phyloP scores from a whole-genome alignment of 2,888 invertebrate genomes.

The Meghimatium bilineatum region DNA sequence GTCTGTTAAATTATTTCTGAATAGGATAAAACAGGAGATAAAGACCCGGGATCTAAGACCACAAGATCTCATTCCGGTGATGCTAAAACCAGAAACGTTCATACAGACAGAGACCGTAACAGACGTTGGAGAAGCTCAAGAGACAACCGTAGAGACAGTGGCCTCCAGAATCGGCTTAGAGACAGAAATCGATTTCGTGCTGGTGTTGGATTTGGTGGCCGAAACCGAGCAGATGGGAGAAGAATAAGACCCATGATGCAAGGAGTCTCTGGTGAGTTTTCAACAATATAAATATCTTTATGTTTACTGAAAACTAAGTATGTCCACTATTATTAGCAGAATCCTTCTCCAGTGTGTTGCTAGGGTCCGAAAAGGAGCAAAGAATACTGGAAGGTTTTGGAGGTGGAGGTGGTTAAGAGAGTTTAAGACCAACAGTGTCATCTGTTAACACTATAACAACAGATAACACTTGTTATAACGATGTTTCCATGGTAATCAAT shows the following conservation, averaged over 20 bases:
- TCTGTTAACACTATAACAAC: too few relatives aligned
- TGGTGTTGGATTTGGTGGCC: not conserved
- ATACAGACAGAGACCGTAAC: not conserved
- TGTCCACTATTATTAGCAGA: too few relatives aligned
- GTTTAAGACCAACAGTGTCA: too few relatives aligned
- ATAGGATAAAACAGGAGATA: not conserved
- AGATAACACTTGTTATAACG: too few relatives aligned
- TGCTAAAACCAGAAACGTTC: not conserved
- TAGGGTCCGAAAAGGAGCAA: too few relatives aligned
- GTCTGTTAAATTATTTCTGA: not conserved
- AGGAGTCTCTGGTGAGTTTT: constrained; percentile 1
- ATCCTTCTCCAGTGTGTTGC: too few relatives aligned
- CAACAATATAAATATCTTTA: too few relatives aligned
- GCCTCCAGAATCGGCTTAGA: not conserved
- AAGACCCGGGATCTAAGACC: not conserved
- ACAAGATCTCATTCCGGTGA: not conserved
- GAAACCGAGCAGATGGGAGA: constrained; percentile 1
- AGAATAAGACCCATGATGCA: not conserved
- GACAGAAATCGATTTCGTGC: constrained; percentile 14
- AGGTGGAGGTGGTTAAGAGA: too few relatives aligned
- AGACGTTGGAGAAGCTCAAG: not conserved
- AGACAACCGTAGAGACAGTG: not conserved
- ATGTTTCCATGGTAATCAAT: too few relatives aligned
- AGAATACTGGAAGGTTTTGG: too few relatives aligned
- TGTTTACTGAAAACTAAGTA: too few relatives aligned